These are phyloP conservation scores for Drosophila anomalata DNA, from an alignment of 2,888 invertebrate genomes.

Conservation along the genomic window DNA sequence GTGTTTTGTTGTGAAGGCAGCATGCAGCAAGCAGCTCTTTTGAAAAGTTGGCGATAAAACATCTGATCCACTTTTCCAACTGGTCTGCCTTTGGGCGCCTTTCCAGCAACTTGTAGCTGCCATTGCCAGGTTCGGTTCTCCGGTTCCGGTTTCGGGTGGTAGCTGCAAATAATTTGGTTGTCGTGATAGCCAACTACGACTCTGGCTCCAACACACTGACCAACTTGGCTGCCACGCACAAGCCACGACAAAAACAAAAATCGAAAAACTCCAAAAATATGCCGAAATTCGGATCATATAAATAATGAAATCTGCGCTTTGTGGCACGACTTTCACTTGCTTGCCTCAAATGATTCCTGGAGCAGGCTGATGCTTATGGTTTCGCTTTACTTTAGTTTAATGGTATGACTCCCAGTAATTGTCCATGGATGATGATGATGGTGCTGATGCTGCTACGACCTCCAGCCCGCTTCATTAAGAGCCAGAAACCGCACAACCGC, in stretches of 20 bases:
- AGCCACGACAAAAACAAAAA: not conserved
- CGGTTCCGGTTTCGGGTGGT: conserved; percentile 48
- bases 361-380: conserved; percentile 20
- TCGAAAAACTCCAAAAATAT: conserved; percentile 10
- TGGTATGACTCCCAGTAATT: conserved; percentile 24
- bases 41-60: conserved; percentile 57
- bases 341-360: conserved; percentile 30
- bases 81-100: conserved; percentile 27
- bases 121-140: conserved; percentile 8
- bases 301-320: conserved; percentile 40
- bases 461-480: conserved; percentile 41
- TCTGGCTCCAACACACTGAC: conserved; percentile 54
- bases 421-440: conserved; percentile 17
- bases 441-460: conserved; percentile 21
- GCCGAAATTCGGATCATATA: conserved; percentile 29
- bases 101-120: conserved; percentile 1
- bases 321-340: conserved; percentile 43
- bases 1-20: not conserved
- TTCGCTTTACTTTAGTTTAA: conserved; percentile 25
- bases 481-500: conserved; percentile 35
- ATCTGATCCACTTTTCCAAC: conserved; percentile 70
- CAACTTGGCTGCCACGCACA: conserved; percentile 54
- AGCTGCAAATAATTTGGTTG: conserved; percentile 48
- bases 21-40: not conserved
- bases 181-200: conserved; percentile 49